Evolutionary conservation across 2,888 invertebrate species (phyloP), one percentile per base, ranked within the genome.

Genomic region (Pemphredon lugubris): DNA sequence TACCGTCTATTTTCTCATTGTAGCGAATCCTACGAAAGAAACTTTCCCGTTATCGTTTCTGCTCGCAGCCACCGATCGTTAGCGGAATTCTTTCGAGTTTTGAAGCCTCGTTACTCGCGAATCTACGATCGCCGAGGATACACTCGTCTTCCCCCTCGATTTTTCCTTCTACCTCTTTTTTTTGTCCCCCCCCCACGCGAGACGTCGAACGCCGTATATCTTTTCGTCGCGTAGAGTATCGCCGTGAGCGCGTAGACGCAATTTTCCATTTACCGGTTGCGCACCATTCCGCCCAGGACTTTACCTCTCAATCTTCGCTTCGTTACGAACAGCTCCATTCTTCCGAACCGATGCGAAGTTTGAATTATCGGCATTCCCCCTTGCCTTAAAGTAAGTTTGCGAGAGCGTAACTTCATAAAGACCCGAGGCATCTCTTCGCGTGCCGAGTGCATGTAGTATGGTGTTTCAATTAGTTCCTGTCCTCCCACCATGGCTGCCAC

Each of bases 11-110:
- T n/a, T n/a, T n/a, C n/a, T n/a, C n/a, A n/a, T n/a, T n/a, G n/a
- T n/a, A n/a, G n/a, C n/a, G n/a, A n/a, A n/a, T n/a, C n/a, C 14
- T 4, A 13, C 7, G 16, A 37, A 13, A 20, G 21, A 51, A 42
- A 9, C 40, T 37, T 11, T 18, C 7, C 45, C 21, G 21, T 66
- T 66, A 47, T 58, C 58, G 59, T 44, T 23, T 20, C 54, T 21
- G 30, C 26, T 34, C 40, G 39, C n/a, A n/a, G 45, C 32, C 4
- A 26, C 26, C 7, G 4, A 75, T 75, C 57, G 71, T 75, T 75
- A 67, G 64, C 54, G 51, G 51, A 59, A 58, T 66, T 71, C 75
- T 54, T 26, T 2, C 34, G 7, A 7, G 3, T 54, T 59, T 75
- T 39, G 59, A 66, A 48, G 63, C 73, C 53, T n/a, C 2, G 7